Conservation (phyloP, 2,113 vertebrate species). For the Sinocyclocheilus anshuiensis region DNA sequence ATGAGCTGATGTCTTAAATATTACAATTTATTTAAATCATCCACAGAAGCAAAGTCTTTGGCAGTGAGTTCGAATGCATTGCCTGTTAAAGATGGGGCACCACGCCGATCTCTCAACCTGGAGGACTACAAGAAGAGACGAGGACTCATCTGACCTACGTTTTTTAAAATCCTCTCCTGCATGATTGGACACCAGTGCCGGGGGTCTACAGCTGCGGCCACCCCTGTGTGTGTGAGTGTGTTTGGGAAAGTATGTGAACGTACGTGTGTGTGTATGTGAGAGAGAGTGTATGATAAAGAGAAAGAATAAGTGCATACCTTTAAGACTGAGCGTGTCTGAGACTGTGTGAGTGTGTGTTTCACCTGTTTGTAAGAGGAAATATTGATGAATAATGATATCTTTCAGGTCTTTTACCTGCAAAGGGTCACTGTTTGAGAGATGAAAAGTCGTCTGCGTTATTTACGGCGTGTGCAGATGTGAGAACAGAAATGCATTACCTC, state of each 20-base stretch:
- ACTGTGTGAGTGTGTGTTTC: constrained; percentile 49
- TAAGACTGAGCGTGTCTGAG: constrained; percentile 34
- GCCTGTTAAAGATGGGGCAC: constrained; percentile 95
- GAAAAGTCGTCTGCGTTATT: constrained; percentile 60
- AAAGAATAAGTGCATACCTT: constrained; percentile 56
- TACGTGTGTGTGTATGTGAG: constrained; percentile 42
- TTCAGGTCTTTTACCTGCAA: constrained; percentile 48
- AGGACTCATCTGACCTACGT: constrained; percentile 90
- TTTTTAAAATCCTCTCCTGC: constrained; percentile 76
- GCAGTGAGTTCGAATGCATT: constrained; percentile 95
- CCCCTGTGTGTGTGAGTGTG: constrained; percentile 36
- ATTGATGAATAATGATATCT: constrained; percentile 62
- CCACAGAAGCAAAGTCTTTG: constrained; percentile 93
- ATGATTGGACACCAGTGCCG: constrained; percentile 68
- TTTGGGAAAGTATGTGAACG: not conserved
- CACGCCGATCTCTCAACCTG: constrained; percentile 93
- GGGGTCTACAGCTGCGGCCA: constrained; percentile 46
- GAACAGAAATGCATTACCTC: constrained; percentile 62
- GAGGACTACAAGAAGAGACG: constrained; percentile 99
- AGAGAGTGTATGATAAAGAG: constrained; percentile 41
- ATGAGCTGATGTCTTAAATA: not conserved
- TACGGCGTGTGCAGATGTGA: constrained; percentile 59
- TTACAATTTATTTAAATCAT: constrained; percentile 20
- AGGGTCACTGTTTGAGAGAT: constrained; percentile 64
- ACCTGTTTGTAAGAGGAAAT: constrained; percentile 69